These are phyloP conservation scores for Agriopis leucophaearia DNA, from an alignment of 2,888 invertebrate species.

Conservation along the genomic window DNA sequence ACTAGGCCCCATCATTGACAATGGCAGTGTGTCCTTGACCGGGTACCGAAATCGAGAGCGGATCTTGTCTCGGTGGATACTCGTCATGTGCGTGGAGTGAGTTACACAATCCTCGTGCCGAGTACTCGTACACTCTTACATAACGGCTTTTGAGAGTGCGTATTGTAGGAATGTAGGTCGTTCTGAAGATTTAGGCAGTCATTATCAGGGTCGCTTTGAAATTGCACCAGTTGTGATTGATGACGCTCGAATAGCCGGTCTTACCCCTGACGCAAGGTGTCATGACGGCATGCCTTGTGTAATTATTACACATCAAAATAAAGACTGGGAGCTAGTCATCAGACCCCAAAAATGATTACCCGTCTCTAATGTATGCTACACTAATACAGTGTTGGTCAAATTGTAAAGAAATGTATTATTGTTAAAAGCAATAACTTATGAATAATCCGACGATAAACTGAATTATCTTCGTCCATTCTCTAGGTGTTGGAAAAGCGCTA, in stretches of 20 bases:
- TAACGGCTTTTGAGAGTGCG: slow-evolving; percentile 29
- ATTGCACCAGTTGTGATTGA: slow-evolving; percentile 27
- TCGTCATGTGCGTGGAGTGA: slow-evolving; percentile 18
- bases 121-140: slow-evolving; percentile 31
- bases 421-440: background rate
- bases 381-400: background rate
- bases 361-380: background rate
- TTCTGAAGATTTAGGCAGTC: slow-evolving; percentile 27
- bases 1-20: slow-evolving; percentile 30
- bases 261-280: slow-evolving; percentile 17
- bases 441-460: background rate
- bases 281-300: slow-evolving; percentile 8
- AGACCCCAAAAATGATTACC: no score
- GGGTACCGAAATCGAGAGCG: slow-evolving; percentile 32
- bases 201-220: slow-evolving; percentile 32
- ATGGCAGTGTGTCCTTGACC: slow-evolving; percentile 36
- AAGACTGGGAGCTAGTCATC: background rate
- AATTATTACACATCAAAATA: slow-evolving; percentile 10
- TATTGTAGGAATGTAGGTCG: slow-evolving; percentile 35
- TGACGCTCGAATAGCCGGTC: slow-evolving; percentile 13
- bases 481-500: slow-evolving; percentile 13
- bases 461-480: slow-evolving; percentile 7
- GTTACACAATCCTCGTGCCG: slow-evolving; percentile 27
- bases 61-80: slow-evolving; percentile 24
- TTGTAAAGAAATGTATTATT: background rate